Conservation (phyloP, 2,113 vertebrate genomes). For the Boulengeromyrus knoepffleri region DNA sequence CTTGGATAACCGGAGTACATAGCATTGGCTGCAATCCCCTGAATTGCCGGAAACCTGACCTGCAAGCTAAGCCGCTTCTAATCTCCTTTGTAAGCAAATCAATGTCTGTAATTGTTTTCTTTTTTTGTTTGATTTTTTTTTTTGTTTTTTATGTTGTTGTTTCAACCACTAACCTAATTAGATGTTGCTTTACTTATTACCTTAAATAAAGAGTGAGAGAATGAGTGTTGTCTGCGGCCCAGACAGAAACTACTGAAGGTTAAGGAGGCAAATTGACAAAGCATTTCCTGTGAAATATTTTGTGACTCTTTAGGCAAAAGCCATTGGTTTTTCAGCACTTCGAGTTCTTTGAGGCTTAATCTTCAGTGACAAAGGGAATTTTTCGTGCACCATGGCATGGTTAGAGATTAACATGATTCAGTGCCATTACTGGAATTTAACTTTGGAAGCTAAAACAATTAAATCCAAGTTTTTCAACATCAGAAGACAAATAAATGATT, state of each 20-base stretch:
- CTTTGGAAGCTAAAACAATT: neutral
- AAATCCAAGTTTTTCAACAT: neutral
- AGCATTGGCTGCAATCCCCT: slow-evolving; percentile 47
- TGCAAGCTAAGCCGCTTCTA: slow-evolving; percentile 47
- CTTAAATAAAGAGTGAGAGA: slow-evolving; percentile 30
- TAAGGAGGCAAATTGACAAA: neutral
- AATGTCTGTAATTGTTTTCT: slow-evolving; percentile 48
- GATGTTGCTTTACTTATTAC: slow-evolving; percentile 39
- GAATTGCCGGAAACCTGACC: slow-evolving; percentile 60
- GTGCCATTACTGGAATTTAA: neutral
- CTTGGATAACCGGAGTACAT: slow-evolving; percentile 54
- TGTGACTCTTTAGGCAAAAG: neutral
- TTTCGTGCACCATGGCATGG: neutral
- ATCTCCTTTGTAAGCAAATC: slow-evolving; percentile 48
- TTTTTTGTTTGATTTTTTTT: slow-evolving; percentile 19
- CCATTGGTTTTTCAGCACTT: neutral
- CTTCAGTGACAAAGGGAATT: neutral
- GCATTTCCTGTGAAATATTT: neutral
- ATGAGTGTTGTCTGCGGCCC: neutral
- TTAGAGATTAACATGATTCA: neutral
- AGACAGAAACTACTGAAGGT: neutral
- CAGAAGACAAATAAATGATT: neutral
- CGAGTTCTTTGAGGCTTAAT: neutral
- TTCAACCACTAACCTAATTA: slow-evolving; percentile 32
- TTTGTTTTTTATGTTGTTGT: neutral